A percentile compares a stretch with the other conserved stretches of the same genome.
Evolutionary conservation across 2,888 invertebrate species (phyloP).

Genomic region (Abrostola tripartita): DNA sequence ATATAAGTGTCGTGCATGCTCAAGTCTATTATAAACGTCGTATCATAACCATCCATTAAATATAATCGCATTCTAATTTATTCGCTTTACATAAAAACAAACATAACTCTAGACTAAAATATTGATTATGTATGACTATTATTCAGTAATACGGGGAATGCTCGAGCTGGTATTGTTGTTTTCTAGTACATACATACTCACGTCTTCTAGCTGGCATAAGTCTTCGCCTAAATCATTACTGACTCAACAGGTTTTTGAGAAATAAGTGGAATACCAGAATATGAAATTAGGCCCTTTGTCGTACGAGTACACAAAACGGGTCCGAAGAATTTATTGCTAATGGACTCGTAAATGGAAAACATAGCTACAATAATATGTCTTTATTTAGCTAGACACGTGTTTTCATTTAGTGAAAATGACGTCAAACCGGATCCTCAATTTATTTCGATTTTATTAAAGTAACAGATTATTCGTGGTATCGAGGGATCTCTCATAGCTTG

Average conservation of each 20-base stretch:
- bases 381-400: neutral
- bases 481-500: too few relatives aligned
- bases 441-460: neutral
- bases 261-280: constrained; percentile 16
- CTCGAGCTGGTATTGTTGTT: neutral
- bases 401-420: neutral
- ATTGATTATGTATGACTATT: too few relatives aligned
- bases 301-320: constrained; percentile 9
- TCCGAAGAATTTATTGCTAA: constrained; percentile 6
- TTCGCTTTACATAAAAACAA: too few relatives aligned
- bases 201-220: constrained; percentile 1
- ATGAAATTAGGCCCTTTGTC: constrained; percentile 11
- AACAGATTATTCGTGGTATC: too few relatives aligned
- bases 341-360: neutral
- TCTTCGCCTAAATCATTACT: neutral
- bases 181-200: neutral
- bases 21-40: too few relatives aligned
- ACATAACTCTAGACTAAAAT: too few relatives aligned
- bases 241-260: constrained; percentile 36
- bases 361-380: neutral
- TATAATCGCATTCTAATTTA: too few relatives aligned
- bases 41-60: too few relatives aligned
- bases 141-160: too few relatives aligned
- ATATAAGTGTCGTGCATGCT: too few relatives aligned
- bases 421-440: neutral